These are phyloP conservation scores for Hylomyscus alleni DNA, from an alignment of 2,797 vertebrate genomes.

Conservation along the genomic window DNA sequence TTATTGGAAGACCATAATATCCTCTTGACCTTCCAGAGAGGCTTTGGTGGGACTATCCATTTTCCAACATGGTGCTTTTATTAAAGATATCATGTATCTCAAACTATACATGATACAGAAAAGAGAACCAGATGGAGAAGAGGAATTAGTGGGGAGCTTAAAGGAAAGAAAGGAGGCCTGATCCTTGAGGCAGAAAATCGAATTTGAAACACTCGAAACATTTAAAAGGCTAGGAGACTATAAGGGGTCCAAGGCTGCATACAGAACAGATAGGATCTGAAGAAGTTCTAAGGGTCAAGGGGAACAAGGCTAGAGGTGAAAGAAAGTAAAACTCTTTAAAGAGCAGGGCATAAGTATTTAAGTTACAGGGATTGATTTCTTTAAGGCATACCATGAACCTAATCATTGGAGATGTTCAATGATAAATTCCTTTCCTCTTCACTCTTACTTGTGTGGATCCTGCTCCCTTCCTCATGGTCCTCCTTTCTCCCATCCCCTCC, in stretches of 20 bases:
- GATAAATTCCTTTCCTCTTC: not conserved
- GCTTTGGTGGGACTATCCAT: not conserved
- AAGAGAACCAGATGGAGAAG: not conserved
- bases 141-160: conserved; percentile 56
- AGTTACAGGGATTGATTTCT: not conserved
- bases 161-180: conserved; percentile 44
- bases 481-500: not conserved
- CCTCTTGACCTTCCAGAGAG: not conserved
- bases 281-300: not conserved
- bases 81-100: conserved; percentile 20
- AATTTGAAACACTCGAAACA: conserved; percentile 71
- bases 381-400: not conserved
- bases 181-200: conserved; percentile 69
- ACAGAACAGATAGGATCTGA: not conserved
- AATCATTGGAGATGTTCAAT: not conserved
- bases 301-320: not conserved
- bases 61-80: not conserved
- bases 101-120: conserved; percentile 34
- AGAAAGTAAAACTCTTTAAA: not conserved
- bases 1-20: not conserved
- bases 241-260: not conserved
- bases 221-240: conserved; percentile 45
- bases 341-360: not conserved
- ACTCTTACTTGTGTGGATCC: not conserved
- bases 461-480: not conserved